Base-by-base conservation (phyloP, 1,140 invertebrate species). In the Bombus haemorrhoidalis region DNA sequence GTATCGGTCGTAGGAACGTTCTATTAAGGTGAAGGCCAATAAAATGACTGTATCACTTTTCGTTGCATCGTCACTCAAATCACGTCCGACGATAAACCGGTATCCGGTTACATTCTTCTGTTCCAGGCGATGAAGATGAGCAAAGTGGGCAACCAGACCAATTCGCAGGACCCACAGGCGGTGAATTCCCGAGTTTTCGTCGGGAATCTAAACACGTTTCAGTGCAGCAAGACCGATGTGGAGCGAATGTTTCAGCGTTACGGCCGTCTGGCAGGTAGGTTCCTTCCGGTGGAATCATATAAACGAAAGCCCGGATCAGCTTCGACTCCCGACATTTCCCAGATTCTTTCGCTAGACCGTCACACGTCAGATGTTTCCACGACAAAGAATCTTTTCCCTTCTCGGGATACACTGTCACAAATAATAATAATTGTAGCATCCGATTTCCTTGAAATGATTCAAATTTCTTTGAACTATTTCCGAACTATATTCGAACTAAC, bases 141-240 rank as follows among this genome's bases (percentile, higher is more conserved):
- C 95, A 97, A 97, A 96, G 97, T 98, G 89, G 97, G 97, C 89
- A 98, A 98, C 95, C 97, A 98, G 94, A 98, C 98, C 90, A 98
- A 98, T 95, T 97, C 97, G 85, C 97, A 98, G 94, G 98, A 98
- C 96, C 98, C 98, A 85, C 97, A 98, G 92, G 97, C 98, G 64
- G 97, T 98, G 90, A 98, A 98, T 95, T 98, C 97, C 88, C 96
- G 98, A 78, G 97, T 98, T 86, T 98, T 98, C 95, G 98, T 98
- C 78, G 98, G 98, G 87, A 98, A 98, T 95, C 96, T 98, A 91
- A 98, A 98, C 96, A 98, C 98, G 91, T 98, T 98, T 95, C 97
- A 98, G 93, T 97, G 98, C 93, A 97, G 96, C 91, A 98, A 98
- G 95, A 98, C 98, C 87, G 98, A 98, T 95, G 97, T 98, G 73